A percentile compares a stretch with the other conserved stretches of the same genome.
phyloP scores from a whole-genome alignment of 2,113 vertebrate genomes.

The Eulemur macaco region DNA sequence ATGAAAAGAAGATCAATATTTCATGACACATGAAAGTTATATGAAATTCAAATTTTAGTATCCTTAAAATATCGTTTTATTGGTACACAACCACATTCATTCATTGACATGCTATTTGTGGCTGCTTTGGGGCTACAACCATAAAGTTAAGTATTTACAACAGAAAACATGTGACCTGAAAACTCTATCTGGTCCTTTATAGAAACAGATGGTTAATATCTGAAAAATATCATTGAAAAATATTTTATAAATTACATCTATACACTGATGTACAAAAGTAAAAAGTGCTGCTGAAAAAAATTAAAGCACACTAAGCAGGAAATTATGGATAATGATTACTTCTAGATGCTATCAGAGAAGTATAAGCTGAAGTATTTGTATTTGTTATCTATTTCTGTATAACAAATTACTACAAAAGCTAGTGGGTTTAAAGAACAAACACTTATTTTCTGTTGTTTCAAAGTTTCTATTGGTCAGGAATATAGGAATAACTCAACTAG shows the following conservation, averaged over 20 bases:
- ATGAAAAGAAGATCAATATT: neutral
- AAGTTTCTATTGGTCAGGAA: neutral
- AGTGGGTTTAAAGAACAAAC: neutral
- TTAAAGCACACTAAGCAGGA: neutral
- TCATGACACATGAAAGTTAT: neutral
- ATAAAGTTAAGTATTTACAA: neutral
- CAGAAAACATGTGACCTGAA: neutral
- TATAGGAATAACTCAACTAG: neutral
- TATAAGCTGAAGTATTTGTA: neutral
- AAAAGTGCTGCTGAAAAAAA: neutral
- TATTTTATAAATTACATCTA: neutral
- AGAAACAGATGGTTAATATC: neutral
- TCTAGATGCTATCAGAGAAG: neutral
- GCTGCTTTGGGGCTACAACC: neutral
- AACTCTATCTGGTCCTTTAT: neutral
- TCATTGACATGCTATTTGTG: neutral
- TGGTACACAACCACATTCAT: neutral
- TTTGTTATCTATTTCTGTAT: neutral
- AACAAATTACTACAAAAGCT: neutral
- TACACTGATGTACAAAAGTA: neutral
- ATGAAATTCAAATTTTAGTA: neutral
- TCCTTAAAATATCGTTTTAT: neutral
- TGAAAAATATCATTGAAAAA: neutral
- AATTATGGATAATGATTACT: neutral
- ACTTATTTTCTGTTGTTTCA: neutral